Base-by-base conservation (phyloP, 2,888 invertebrate genomes). In the Leucophenga montana region DNA sequence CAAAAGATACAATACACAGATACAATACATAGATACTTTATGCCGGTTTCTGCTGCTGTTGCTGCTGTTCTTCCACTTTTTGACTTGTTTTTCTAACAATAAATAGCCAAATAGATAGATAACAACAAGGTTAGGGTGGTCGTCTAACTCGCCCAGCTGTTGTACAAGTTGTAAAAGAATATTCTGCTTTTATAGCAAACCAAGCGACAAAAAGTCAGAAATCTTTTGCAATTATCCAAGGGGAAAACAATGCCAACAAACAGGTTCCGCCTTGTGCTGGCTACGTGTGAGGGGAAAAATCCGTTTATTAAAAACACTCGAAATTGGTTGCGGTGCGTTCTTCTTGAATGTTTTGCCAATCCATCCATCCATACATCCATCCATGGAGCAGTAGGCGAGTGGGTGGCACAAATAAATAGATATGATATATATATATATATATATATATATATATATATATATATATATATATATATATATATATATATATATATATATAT, bases 271-370 rank as follows among this genome's bases (percentile, higher is more conserved):
- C 18, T 56, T n/a, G n/a, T n/a, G 9, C 20, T 13, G 3, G 46
- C 46, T 6, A 46, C 5, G 18, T 1, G 50, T 11, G 39, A 39
- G 39, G 39, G 44, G 27, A 20, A 39, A 59, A 18, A 61, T 61
- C 39, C 62, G 48, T 64, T 64, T 33, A 64, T 64, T 64, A 64
- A 64, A 64, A 64, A 64, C 46, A 46, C 62, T 64, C 46, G 62
- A 64, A 64, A 64, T 64, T 64, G 62, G 46, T 46, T 64, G 22
- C 20, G 18, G 13, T 57, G 13, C 31, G 50, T 50, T 18, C 13
- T 5, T 14, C 16, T n/a, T 50, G 13, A 18, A 5, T 50, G 16
- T n/a, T 18, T 2, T 56, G 9, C 3, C 22, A 18, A 14, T 56
- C 5, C 1, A 27, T 9, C 13, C 8, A 22, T 14, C 31, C 8